Percentiles rank a stretch among this genome's conserved stretches.
Evolutionary conservation across 2,113 vertebrate genomes (phyloP).

Genomic region (Nycticebus coucang): DNA sequence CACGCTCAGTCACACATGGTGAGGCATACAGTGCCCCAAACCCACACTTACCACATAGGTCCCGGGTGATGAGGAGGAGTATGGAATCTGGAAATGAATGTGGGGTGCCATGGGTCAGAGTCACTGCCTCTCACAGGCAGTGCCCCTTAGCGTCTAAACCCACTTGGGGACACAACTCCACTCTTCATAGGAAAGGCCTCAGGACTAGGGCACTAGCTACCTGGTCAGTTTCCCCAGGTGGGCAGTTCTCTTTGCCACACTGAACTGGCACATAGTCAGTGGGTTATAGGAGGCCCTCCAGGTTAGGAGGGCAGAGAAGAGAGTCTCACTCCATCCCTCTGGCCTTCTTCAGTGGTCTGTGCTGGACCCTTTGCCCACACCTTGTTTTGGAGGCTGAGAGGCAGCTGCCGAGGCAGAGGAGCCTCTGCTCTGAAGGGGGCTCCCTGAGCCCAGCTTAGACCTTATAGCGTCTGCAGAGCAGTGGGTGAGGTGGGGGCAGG

Average conservation of each 20-base stretch:
- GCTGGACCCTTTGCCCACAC: neutral
- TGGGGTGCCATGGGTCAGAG: neutral
- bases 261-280: neutral
- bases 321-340: no score
- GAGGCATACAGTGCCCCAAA: neutral
- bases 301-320: neutral
- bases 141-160: neutral
- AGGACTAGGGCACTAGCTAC: neutral
- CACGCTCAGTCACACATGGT: rapidly evolving
- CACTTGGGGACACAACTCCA: neutral
- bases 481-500: neutral
- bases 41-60: conserved; percentile 95
- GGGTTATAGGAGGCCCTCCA: neutral
- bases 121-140: neutral
- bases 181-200: neutral
- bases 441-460: neutral
- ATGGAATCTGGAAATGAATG: conserved; percentile 92
- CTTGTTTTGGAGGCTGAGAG: neutral
- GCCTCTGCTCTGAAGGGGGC: rapidly evolving
- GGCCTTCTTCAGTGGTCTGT: neutral
- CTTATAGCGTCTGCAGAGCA: neutral
- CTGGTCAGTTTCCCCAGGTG: neutral
- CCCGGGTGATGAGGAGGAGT: conserved; percentile 98
- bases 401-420: neutral
- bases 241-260: neutral